A percentile compares a stretch with the other conserved stretches of the same genome.
Conservation (phyloP, 1,140 invertebrate species). For the Trachymyrmex cornetzi region DNA sequence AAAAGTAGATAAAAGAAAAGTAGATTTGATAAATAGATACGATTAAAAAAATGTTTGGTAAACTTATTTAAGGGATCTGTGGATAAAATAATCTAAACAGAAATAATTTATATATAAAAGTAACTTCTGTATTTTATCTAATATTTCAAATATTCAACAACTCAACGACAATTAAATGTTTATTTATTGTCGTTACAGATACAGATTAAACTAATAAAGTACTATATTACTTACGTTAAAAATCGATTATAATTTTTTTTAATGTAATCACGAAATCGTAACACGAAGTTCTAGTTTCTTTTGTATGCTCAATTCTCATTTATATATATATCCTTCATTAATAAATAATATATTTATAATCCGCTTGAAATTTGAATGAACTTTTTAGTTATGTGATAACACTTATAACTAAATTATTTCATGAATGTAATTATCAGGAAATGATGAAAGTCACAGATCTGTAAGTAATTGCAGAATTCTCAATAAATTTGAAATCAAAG, state of each 20-base stretch:
- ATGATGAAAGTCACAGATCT: not conserved
- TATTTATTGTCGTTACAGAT: not conserved
- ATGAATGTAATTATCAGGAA: not conserved
- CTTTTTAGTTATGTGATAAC: not conserved
- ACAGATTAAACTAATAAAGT: not conserved
- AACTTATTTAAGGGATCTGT: too few species aligned
- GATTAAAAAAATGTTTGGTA: too few species aligned
- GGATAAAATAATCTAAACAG: too few species aligned
- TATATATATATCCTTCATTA: not conserved
- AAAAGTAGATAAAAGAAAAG: not conserved
- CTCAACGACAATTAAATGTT: not conserved
- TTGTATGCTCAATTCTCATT: not conserved
- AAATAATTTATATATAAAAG: too few species aligned
- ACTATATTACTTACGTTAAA: not conserved
- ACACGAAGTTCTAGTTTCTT: conserved; percentile 14
- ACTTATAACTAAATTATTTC: not conserved
- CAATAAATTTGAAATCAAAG: not conserved
- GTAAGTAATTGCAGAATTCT: not conserved
- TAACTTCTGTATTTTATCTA: too few species aligned
- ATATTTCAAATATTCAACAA: not conserved
- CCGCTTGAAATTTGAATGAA: not conserved
- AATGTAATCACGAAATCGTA: not conserved
- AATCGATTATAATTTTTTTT: conserved; percentile 12
- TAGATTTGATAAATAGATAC: too few species aligned
- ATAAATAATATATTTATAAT: conserved; percentile 14